Conservation (phyloP, 2,888 invertebrate genomes). For the Clostera curtula region DNA sequence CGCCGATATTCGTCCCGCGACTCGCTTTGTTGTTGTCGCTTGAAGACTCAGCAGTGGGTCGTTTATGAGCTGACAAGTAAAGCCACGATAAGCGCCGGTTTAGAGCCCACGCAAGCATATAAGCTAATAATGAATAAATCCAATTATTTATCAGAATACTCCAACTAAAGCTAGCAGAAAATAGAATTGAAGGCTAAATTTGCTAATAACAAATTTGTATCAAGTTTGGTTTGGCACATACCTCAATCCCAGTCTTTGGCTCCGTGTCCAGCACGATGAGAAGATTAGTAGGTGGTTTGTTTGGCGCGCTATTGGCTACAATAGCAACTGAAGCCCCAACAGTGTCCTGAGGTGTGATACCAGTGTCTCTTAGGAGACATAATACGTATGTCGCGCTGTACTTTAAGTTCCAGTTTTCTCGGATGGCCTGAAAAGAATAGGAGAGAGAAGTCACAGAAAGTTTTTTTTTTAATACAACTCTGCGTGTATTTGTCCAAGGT, state of each 20-base stretch:
- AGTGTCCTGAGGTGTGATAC: conserved; percentile 68
- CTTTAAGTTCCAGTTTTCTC: conserved; percentile 95
- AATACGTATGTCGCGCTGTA: conserved; percentile 93
- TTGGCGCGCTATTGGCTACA: conserved; percentile 32
- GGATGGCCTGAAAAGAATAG: conserved; percentile 83
- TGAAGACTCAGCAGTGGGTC: too few species aligned
- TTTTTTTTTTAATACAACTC: too few species aligned
- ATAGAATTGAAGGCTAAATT: not conserved
- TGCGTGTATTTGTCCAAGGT: too few species aligned
- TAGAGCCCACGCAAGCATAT: too few species aligned
- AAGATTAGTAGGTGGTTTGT: conserved; percentile 48
- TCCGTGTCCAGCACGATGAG: conserved; percentile 56
- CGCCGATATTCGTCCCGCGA: too few species aligned
- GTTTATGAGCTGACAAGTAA: too few species aligned
- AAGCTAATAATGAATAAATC: too few species aligned
- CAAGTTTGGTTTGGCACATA: conserved; percentile 14
- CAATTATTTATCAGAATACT: too few species aligned
- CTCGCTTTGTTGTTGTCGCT: too few species aligned
- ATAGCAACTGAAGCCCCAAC: conserved; percentile 57
- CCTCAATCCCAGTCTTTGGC: conserved; percentile 53
- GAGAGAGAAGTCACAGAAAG: too few species aligned
- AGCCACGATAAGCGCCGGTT: too few species aligned
- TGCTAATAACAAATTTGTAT: not conserved
- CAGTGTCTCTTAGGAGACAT: conserved; percentile 83
- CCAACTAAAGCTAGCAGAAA: not conserved